phyloP scores from a whole-genome alignment of 2,888 invertebrate genomes.

The Phoenoteleia sp. region DNA sequence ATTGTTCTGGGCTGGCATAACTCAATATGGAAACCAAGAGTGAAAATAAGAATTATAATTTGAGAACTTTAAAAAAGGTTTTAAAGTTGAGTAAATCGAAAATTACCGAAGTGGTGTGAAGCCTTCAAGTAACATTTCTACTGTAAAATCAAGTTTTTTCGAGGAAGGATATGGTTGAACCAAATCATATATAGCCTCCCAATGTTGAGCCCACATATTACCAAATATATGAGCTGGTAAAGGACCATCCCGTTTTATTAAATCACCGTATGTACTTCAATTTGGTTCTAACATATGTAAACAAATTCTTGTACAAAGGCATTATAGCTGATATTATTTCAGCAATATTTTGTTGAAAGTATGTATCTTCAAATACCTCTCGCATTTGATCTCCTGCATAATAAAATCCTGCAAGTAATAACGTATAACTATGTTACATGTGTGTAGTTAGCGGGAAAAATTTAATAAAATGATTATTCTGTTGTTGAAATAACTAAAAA shows the following conservation, averaged over 20 bases:
- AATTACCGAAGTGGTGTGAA: slow-evolving; percentile 91
- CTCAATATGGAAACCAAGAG: too few species aligned
- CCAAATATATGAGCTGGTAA: slow-evolving; percentile 95
- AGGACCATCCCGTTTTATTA: slow-evolving; percentile 90
- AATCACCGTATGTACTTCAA: slow-evolving; percentile 89
- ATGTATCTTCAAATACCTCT: slow-evolving; percentile 91
- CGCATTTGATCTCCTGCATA: slow-evolving; percentile 95
- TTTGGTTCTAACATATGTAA: slow-evolving; percentile 93
- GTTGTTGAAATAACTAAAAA: too few species aligned
- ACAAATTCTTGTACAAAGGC: slow-evolving; percentile 94
- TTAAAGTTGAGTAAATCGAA: too few species aligned
- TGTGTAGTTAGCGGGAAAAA: too few species aligned
- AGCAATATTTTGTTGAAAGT: slow-evolving; percentile 88
- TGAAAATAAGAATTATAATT: too few species aligned
- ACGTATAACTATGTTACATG: too few species aligned
- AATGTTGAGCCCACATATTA: slow-evolving; percentile 95
- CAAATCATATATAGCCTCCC: slow-evolving; percentile 92
- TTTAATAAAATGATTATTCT: too few species aligned
- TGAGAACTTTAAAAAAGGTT: too few species aligned
- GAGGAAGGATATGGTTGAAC: slow-evolving; percentile 92
- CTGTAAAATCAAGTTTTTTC: slow-evolving; percentile 91
- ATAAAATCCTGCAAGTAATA: slow-evolving; percentile 90
- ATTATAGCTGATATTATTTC: slow-evolving; percentile 86
- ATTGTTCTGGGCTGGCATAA: too few species aligned
- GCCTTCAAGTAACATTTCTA: slow-evolving; percentile 92